Base-by-base conservation (phyloP, 2,797 vertebrate genomes). In the Cyprinodon diabolis region DNA sequence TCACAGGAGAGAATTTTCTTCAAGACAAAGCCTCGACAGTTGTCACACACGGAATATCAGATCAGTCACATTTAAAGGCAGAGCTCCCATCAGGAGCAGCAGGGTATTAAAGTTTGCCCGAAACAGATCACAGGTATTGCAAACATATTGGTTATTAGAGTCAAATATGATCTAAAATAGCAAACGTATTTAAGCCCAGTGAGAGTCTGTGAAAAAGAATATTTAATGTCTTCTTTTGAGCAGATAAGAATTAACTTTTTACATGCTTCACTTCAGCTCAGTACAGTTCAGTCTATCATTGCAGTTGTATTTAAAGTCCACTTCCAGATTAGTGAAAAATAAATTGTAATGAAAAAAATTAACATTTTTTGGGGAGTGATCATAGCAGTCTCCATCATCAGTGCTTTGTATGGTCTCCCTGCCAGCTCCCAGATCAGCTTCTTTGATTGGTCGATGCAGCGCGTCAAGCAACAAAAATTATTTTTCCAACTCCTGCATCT, bases 91-190 rank as follows among this genome's bases (percentile, higher is more conserved):
- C 62, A 74, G 81, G 74, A 78, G 43, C 52, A 77, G 68, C 43
- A 4, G 60, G 72, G 49, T 62, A 65, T 79, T 69, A 65, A 56
- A 49, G 71, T 78, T 66, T n/a, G 73, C 68, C 74, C 69, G 74
- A 37, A 82, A 68, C 75, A 51, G 74, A 80, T 17, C 15, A 63
- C 67, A 75, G 69, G 76, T 81, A 77, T 69, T 77, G 66, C 78
- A 82, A 82, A 88, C 74, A 78, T 47, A 67, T 75, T 25, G 15
- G 55, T 65, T 78, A 75, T 81, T 74, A 77, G 23, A 74, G 78
- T 66, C 72, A 80, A 76, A 86, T 85, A 79, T 74, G 74, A 78
- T 84, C 66, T 66, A 71, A 81, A 78, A 79, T 67, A 74, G 43
- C 47, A 45, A 23, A 73, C 71, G 57, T 76, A 75, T 30, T 47